Evolutionary conservation across 2,113 vertebrate genomes (phyloP).

Genomic region (Tricholaema leucomelas): DNA sequence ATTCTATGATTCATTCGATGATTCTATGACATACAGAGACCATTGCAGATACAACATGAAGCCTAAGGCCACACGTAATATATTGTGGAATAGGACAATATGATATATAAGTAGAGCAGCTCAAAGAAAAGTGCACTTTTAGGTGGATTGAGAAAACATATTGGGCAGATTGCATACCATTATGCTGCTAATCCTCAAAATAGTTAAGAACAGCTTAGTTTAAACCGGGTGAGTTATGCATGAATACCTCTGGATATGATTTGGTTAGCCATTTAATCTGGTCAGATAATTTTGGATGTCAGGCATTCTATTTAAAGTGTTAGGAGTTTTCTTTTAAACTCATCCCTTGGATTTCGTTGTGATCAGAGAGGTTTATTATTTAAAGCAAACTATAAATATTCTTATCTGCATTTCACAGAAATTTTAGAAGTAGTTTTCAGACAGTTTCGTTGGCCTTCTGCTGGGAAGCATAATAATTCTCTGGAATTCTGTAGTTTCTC

Average conservation of each 20-base stretch:
- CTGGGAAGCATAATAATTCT: neutral
- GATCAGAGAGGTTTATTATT: neutral
- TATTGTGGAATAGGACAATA: neutral
- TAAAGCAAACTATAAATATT: neutral
- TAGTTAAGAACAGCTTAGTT: neutral
- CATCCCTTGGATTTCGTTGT: neutral
- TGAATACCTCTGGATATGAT: neutral
- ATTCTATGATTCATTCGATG: too few relatives aligned
- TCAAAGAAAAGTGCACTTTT: neutral
- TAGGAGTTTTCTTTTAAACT: neutral
- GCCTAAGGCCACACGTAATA: neutral
- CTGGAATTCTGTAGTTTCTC: neutral
- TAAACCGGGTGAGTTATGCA: neutral
- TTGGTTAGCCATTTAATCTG: conserved; percentile 19
- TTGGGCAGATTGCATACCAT: neutral
- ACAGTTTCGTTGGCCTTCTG: neutral
- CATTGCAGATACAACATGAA: neutral
- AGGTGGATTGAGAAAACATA: neutral
- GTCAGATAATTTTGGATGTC: neutral
- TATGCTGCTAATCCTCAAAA: neutral
- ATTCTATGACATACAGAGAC: too few relatives aligned
- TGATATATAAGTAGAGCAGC: neutral
- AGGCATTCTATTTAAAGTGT: neutral
- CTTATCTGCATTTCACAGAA: neutral
- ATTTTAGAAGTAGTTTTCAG: neutral